Conservation (phyloP, 2,888 invertebrate genomes). For the Xestia rhomboidea region DNA sequence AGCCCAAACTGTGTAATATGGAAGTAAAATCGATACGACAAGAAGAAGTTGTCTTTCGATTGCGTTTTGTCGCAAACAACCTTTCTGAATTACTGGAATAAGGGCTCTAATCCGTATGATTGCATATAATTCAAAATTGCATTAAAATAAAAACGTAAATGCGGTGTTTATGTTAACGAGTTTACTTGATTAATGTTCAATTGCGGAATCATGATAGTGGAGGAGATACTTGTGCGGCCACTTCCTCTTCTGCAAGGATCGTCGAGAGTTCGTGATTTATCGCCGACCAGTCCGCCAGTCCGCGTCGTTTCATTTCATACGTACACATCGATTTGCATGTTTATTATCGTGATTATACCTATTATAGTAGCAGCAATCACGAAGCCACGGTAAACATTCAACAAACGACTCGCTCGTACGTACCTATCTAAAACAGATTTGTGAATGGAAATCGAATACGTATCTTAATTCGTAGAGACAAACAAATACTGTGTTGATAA, state of each 20-base stretch:
- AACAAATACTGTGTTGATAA: conserved; percentile 88
- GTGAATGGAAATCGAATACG: conserved; percentile 65
- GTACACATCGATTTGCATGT: conserved; percentile 64
- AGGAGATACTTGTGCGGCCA: conserved; percentile 68
- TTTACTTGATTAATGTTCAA: conserved; percentile 76
- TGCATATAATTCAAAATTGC: conserved; percentile 57
- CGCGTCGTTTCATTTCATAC: conserved; percentile 65
- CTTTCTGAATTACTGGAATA: background rate
- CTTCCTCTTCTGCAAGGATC: conserved; percentile 77
- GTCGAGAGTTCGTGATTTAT: conserved; percentile 73
- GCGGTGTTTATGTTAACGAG: conserved; percentile 73
- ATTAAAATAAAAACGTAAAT: conserved; percentile 71
- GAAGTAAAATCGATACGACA: too few species aligned
- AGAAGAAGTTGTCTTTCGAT: background rate
- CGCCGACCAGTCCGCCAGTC: conserved; percentile 61
- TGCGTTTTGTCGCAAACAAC: background rate
- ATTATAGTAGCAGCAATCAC: conserved; percentile 62
- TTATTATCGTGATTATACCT: conserved; percentile 64
- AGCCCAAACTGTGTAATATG: too few species aligned
- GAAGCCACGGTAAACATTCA: conserved; percentile 58
- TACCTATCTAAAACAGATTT: conserved; percentile 67
- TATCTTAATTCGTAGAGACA: conserved; percentile 82
- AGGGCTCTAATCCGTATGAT: conserved; percentile 11
- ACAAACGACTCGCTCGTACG: conserved; percentile 48
- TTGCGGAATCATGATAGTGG: conserved; percentile 75